Percentiles rank a stretch among this genome's conserved stretches.
Conservation (phyloP, 2,113 vertebrate genomes). For the Spizaetus ornatus region DNA sequence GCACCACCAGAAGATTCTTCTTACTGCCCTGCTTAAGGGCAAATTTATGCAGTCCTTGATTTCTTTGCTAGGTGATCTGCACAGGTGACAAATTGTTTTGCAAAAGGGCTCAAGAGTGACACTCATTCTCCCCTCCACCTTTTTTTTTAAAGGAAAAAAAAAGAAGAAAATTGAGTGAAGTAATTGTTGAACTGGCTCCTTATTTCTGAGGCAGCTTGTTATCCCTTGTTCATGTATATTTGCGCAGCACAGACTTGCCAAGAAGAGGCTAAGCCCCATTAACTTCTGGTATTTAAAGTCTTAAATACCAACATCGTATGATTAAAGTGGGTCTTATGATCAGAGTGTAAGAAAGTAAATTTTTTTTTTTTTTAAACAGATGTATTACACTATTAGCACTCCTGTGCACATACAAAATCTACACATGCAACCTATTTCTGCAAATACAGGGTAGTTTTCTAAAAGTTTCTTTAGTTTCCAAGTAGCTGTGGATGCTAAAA, state of each 20-base stretch:
- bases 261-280: background rate
- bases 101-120: background rate
- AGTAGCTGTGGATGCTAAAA: background rate
- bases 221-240: background rate
- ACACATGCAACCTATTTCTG: background rate
- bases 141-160: background rate
- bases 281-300: constrained; percentile 19
- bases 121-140: accelerated
- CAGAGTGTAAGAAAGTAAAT: background rate
- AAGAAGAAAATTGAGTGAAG: background rate
- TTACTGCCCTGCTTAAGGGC: background rate
- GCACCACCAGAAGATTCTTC: background rate
- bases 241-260: background rate
- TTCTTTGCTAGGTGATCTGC: background rate
- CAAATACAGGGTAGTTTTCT: background rate
- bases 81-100: background rate
- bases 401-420: background rate
- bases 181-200: background rate
- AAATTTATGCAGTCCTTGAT: background rate
- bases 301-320: background rate
- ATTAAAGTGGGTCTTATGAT: background rate
- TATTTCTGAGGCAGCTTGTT: background rate
- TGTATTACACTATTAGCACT: background rate
- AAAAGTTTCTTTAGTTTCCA: background rate
- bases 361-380: background rate